Base-by-base conservation (phyloP, 2,888 invertebrate genomes). In the Helobdella robusta region DNA sequence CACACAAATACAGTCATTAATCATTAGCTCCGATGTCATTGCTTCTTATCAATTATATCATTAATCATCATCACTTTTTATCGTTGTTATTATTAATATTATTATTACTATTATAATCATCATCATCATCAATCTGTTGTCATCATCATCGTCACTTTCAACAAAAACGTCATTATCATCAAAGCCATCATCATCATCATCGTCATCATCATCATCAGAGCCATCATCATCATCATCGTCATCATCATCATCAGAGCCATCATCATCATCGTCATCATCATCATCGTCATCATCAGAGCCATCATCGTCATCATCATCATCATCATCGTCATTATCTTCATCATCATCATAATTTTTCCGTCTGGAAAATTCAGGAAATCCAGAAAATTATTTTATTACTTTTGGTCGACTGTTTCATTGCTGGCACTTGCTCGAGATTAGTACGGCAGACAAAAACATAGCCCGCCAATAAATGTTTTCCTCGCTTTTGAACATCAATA, bases 231-330 rank as follows among this genome's bases (percentile, higher is more conserved):
- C 62, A 48, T 50, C 62, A 48, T 50, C 48, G 30, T 50, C 62
- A 48, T 50, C 62, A 48, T 62, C 62, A 48, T 48, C 62, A 48
- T 50, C 62, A 48, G 46, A 46, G 50, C 50, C 62, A 50, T 62
- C 62, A 62, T 62, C 62, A 50, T 62, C 62, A 62, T 62, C 62
- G 32, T 48, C 62, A 62, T 62, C 62, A 50, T 62, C 62, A 62
- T 48, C 62, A 50, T 62, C 62, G 50, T 48, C 62, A 62, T 48
- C 62, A 62, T 62, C 48, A 62, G 11, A 46, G 50, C 50, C 62
- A 62, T 35, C 40, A 28, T 48, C 58, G n/a, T 34, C 58, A 58
- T 34, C 3, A 30, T 58, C 58, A 58, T 30, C 32, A 58, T 58
- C 32, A 28, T 2, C 58, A 58, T 62, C 62, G 50, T 62, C 62